Evolutionary conservation across 2,113 vertebrate species (phyloP).

Genomic region (Macrotus californicus): DNA sequence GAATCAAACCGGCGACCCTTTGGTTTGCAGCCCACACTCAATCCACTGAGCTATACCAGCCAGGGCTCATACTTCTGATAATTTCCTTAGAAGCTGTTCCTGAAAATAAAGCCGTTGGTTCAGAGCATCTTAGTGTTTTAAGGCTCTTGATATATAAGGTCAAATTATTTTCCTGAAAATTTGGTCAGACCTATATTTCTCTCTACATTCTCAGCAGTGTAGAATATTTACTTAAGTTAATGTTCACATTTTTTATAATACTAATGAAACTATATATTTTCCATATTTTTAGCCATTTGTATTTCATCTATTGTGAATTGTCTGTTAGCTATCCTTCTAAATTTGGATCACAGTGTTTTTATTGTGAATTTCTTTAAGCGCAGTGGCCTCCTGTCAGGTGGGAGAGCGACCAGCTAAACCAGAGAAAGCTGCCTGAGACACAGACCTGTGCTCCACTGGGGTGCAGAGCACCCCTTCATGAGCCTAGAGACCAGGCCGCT

Average conservation of each 20-base stretch:
- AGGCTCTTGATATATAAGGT: not conserved
- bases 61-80: conserved; percentile 7
- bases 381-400: not conserved
- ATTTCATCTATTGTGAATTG: not conserved
- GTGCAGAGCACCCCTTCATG: not conserved
- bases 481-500: not conserved
- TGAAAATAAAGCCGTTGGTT: conserved; percentile 8
- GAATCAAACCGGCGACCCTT: too few relatives aligned
- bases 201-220: not conserved
- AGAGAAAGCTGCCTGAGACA: not conserved
- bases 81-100: conserved; percentile 5
- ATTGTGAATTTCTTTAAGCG: not conserved
- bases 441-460: not conserved
- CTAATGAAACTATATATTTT: conserved; percentile 15
- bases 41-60: too few relatives aligned
- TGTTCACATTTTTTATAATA: not conserved
- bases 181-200: not conserved
- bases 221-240: not conserved
- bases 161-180: conserved; percentile 6
- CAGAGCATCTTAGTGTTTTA: conserved; percentile 2
- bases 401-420: not conserved
- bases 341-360: not conserved
- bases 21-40: too few relatives aligned
- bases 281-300: not conserved
- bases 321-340: conserved; percentile 16